Evolutionary conservation across 1,140 invertebrate species (phyloP).

Genomic region (Monomorium pharaonis): DNA sequence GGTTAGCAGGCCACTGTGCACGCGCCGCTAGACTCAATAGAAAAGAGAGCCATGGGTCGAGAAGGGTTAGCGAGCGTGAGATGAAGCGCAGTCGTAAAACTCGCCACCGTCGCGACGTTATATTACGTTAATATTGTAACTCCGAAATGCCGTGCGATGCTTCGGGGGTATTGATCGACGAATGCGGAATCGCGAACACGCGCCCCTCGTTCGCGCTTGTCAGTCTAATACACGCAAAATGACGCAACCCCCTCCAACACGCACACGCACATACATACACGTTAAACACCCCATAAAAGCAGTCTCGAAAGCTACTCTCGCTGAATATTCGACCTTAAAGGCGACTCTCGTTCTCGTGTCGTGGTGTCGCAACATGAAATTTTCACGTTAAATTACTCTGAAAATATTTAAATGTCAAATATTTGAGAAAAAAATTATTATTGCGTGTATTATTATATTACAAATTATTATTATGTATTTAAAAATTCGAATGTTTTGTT

Average conservation of each 20-base stretch:
- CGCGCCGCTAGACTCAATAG: slow-evolving; percentile 26
- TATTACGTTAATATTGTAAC: slow-evolving; percentile 45
- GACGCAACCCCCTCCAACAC: slow-evolving; percentile 13
- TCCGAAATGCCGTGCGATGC: slow-evolving; percentile 34
- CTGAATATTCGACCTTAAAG: slow-evolving; percentile 23
- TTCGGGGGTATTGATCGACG: slow-evolving; percentile 46
- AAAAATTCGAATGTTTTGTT: not conserved
- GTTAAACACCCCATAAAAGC: slow-evolving; percentile 38
- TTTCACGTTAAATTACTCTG: not conserved
- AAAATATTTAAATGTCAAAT: not conserved
- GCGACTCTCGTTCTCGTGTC: not conserved
- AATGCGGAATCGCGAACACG: slow-evolving; percentile 41
- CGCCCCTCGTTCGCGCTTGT: slow-evolving; percentile 16
- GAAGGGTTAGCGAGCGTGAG: slow-evolving; percentile 18
- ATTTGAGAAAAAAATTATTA: not conserved
- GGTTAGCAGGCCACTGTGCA: slow-evolving; percentile 66
- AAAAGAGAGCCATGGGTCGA: slow-evolving; percentile 20
- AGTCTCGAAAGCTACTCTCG: not conserved
- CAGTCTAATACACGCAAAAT: slow-evolving; percentile 43
- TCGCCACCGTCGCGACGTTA: slow-evolving; percentile 34
- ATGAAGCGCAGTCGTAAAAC: slow-evolving; percentile 44
- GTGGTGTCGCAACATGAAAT: not conserved
- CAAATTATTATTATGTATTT: not conserved
- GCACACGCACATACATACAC: not conserved
- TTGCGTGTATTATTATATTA: not conserved